Base-by-base conservation (phyloP, 2,797 vertebrate genomes). In the Catostomus latipinnis region DNA sequence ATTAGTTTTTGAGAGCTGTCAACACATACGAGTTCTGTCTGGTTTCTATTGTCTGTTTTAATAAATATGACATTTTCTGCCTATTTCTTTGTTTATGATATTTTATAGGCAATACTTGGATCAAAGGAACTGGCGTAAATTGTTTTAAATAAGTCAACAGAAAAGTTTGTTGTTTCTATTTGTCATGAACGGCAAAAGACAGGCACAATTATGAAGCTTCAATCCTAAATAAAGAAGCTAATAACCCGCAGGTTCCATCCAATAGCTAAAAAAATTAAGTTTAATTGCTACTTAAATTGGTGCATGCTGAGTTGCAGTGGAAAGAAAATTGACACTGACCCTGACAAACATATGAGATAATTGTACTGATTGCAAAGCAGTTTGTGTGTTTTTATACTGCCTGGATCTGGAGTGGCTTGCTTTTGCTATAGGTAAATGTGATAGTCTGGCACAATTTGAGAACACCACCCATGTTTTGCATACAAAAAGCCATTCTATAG, bases 401-500 rank as follows among this genome's bases (percentile, higher is more conserved):
- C 53, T 9, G 73, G 79, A 89, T 90, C 90, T 84, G 84, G 80
- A 5, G 89, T 88, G 91, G 90, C 77, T 88, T 89, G 77, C 86
- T 73, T 74, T 86, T 89, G 86, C 89, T 89, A 89, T 89, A 89
- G 85, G 91, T 91, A 84, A 89, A 92, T 92, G 90, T 91, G 88
- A 89, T 88, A 88, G 84, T 90, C 90, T 88, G 89, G 88, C 87
- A 90, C 89, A 91, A 88, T 85, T 76, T 83, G 78, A 76, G 84
- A 88, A 84, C 86, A 88, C 83, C 87, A 84, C 89, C 91, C 88
- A 90, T 90, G 91, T 92, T 92, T 92, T 91, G 89, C 88, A 90
- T 87, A 86, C 86, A 89, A 89, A 93, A 88, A 87, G 88, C 82
- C 83, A 85, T 77, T 84, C 83, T 81, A 68, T n/a, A 76, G 45